These are phyloP conservation scores for Danaus plexippus DNA, from an alignment of 1,140 invertebrate species.

Conservation along the genomic window DNA sequence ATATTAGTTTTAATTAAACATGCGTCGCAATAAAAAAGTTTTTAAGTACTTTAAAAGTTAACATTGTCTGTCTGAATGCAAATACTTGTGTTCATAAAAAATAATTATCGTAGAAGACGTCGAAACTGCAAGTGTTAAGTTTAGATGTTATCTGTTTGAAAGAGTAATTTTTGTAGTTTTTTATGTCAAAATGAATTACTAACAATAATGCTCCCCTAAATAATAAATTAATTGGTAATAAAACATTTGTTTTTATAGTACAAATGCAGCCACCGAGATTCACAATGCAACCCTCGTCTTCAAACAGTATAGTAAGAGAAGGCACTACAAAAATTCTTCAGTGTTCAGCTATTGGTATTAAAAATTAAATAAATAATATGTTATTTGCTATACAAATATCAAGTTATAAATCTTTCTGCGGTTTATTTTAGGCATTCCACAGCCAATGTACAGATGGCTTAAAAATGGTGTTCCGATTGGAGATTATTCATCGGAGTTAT, in stretches of 20 bases:
- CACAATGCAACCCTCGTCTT: slow-evolving; percentile 85
- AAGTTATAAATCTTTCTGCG: not conserved
- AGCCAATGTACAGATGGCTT: slow-evolving; percentile 90
- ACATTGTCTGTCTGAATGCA: not conserved
- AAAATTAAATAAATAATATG: not conserved
- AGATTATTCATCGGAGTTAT: slow-evolving; percentile 82
- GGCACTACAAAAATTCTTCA: slow-evolving; percentile 91
- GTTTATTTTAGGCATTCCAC: slow-evolving; percentile 81
- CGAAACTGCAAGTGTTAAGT: slow-evolving; percentile 4
- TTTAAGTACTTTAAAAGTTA: not conserved
- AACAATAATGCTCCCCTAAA: too few relatives aligned
- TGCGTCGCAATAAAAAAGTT: not conserved
- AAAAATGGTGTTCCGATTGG: slow-evolving; percentile 85
- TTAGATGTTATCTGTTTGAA: too few relatives aligned
- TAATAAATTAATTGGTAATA: too few relatives aligned
- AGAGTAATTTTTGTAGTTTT: too few relatives aligned
- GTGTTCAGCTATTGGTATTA: slow-evolving; percentile 87
- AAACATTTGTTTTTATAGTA: slow-evolving; percentile 41
- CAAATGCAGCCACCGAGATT: slow-evolving; percentile 85
- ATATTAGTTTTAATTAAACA: not conserved
- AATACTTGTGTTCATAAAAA: too few relatives aligned
- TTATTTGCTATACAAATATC: not conserved
- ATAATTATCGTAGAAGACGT: not conserved
- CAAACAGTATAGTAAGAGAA: slow-evolving; percentile 87
- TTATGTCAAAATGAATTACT: too few relatives aligned